These are phyloP conservation scores for Elaphurus davidianus DNA, from an alignment of 2,113 vertebrate genomes.

Conservation along the genomic window DNA sequence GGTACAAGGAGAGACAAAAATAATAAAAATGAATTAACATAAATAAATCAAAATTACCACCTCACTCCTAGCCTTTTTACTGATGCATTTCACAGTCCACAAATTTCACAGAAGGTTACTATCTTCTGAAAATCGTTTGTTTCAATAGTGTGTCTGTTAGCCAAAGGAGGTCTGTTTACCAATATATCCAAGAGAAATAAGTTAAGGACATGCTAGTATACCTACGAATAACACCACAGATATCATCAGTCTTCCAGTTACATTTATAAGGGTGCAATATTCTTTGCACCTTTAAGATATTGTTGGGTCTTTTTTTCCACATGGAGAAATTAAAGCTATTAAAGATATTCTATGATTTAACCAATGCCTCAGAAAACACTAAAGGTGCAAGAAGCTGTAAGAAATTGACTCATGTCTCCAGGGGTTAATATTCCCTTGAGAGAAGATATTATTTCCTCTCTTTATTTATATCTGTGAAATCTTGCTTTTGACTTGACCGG, in stretches of 20 bases:
- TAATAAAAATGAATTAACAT: not conserved
- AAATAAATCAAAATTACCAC: not conserved
- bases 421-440: not conserved
- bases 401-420: not conserved
- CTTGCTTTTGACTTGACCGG: slow-evolving; percentile 33
- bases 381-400: not conserved
- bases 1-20: not conserved
- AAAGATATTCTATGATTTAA: not conserved
- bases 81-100: not conserved
- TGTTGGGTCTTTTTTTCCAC: not conserved
- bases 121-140: not conserved
- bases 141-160: not conserved
- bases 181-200: not conserved
- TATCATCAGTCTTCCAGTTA: not conserved
- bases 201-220: not conserved
- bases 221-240: not conserved
- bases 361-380: not conserved
- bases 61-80: not conserved
- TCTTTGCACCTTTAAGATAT: not conserved
- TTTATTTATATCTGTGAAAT: slow-evolving; percentile 25
- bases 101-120: not conserved
- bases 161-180: not conserved
- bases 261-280: not conserved
- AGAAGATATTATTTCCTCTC: not conserved
- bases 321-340: not conserved